Conservation (phyloP, 2,113 vertebrate genomes). For the Myrmophylax atrothorax region DNA sequence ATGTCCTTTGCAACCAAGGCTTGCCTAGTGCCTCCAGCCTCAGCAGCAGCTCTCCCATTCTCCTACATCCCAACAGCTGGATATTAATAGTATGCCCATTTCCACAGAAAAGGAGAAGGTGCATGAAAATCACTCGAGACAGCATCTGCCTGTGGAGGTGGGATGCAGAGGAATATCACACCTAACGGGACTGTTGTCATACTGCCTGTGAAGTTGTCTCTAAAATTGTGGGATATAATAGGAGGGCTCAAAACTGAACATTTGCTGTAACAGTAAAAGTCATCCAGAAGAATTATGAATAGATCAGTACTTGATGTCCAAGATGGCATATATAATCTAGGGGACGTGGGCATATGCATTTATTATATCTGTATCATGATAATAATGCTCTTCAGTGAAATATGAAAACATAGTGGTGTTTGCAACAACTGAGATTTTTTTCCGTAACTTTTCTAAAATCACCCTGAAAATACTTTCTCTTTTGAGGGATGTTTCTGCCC, state of each 20-base stretch:
- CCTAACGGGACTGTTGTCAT: neutral
- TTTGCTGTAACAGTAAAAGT: neutral
- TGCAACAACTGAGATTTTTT: neutral
- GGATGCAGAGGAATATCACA: neutral
- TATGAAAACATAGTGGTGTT: neutral
- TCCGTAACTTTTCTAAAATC: neutral
- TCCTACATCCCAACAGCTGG: neutral
- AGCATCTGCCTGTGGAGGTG: neutral
- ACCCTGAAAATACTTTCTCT: neutral
- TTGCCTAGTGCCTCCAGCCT: neutral
- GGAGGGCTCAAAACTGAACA: neutral
- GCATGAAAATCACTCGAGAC: neutral
- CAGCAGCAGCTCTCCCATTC: neutral
- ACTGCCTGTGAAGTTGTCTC: neutral
- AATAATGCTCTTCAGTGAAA: neutral
- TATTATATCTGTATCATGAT: neutral
- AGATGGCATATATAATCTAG: neutral
- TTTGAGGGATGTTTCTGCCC: neutral
- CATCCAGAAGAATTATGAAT: neutral
- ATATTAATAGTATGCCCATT: neutral
- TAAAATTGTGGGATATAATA: neutral
- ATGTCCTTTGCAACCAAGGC: rapidly evolving
- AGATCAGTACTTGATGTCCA: neutral
- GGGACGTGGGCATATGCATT: neutral
- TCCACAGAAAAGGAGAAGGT: neutral